Evolutionary conservation across 1,140 invertebrate genomes (phyloP).

Genomic region (Conopomorpha cramerella): DNA sequence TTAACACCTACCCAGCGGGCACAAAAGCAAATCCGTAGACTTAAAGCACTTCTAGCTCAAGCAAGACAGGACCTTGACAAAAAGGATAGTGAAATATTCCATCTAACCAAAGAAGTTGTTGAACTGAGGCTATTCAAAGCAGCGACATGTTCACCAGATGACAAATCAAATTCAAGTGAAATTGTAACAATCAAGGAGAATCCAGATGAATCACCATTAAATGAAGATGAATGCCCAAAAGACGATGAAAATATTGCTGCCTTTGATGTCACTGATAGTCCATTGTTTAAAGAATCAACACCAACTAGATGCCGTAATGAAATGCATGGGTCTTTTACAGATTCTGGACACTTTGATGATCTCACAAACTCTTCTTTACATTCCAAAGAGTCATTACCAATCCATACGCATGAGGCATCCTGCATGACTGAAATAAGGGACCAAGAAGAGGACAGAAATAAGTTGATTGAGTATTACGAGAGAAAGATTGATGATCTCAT

Average conservation of each 20-base stretch:
- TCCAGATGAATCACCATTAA: conserved; percentile 56
- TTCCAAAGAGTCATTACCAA: conserved; percentile 71
- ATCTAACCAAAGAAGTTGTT: conserved; percentile 81
- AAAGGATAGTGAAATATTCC: conserved; percentile 79
- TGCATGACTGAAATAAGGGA: conserved; percentile 58
- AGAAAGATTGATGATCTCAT: conserved; percentile 74
- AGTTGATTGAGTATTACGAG: conserved; percentile 72
- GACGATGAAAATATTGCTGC: conserved; percentile 30
- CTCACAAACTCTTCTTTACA: conserved; percentile 71
- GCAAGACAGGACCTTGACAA: conserved; percentile 76
- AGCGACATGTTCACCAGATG: conserved; percentile 73
- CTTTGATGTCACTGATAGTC: conserved; percentile 45
- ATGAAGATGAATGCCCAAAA: conserved; percentile 52
- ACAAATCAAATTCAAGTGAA: conserved; percentile 74
- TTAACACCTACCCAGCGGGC: conserved; percentile 85
- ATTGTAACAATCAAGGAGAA: conserved; percentile 74
- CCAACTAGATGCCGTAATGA: conserved; percentile 49
- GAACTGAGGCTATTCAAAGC: conserved; percentile 79
- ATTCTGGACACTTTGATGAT: conserved; percentile 87
- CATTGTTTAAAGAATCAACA: conserved; percentile 38
- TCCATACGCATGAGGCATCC: conserved; percentile 59
- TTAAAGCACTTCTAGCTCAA: conserved; percentile 71
- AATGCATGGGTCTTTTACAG: conserved; percentile 74
- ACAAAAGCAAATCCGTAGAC: conserved; percentile 74
- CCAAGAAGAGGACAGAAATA: conserved; percentile 66